Evolutionary conservation across 2,113 vertebrate genomes (phyloP).

Genomic region (Clarias macrocephalus): DNA sequence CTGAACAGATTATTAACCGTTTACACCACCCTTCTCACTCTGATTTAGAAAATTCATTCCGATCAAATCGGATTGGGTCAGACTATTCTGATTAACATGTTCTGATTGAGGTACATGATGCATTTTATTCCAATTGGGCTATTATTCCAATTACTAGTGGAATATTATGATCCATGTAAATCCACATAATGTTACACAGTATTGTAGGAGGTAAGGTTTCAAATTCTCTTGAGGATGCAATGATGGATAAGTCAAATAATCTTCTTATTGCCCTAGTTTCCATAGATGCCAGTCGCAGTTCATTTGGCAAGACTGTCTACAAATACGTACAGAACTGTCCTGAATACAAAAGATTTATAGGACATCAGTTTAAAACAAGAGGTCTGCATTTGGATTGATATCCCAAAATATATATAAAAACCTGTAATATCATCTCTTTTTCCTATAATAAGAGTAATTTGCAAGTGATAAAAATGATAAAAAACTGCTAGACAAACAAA

Average conservation of each 20-base stretch:
- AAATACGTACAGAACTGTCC: too few species aligned
- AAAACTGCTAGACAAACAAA: neutral
- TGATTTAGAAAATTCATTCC: too few species aligned
- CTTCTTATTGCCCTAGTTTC: neutral
- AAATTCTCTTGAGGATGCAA: neutral
- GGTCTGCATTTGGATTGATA: neutral
- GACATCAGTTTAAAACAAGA: neutral
- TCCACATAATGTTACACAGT: neutral
- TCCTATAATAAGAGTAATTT: neutral
- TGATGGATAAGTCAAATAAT: neutral
- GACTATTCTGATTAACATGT: too few species aligned
- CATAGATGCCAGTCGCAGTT: neutral
- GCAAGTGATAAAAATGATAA: neutral
- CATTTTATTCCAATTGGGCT: too few species aligned
- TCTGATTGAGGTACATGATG: too few species aligned
- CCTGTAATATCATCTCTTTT: too few species aligned
- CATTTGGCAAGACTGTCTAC: neutral
- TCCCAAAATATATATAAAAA: neutral
- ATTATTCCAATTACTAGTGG: too few species aligned
- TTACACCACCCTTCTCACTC: too few species aligned
- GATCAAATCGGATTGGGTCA: too few species aligned
- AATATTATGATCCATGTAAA: too few species aligned
- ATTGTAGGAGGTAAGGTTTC: neutral
- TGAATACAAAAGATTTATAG: neutral
- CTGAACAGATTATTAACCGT: too few species aligned